phyloP scores from a whole-genome alignment of 2,113 vertebrate species.

The Cinclus mexicanus region DNA sequence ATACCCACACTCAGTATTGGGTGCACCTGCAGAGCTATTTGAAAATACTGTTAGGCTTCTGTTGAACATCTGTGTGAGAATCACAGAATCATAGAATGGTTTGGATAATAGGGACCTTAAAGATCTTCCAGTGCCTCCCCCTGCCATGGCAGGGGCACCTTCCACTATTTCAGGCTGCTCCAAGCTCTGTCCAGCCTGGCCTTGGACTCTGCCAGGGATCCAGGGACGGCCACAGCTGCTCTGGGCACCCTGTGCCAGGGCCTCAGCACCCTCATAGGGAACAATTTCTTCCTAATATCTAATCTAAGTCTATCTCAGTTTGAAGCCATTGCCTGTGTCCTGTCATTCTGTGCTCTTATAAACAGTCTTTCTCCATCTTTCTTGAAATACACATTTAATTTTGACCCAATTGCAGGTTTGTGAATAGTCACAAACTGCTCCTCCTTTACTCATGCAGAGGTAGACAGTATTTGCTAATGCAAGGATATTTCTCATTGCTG shows the following conservation, averaged over 20 bases:
- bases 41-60: not conserved
- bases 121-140: accelerated
- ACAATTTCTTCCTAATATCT: not conserved
- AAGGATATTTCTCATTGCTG: not conserved
- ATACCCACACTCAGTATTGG: not conserved
- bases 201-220: not conserved
- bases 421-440: not conserved
- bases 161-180: accelerated
- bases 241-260: not conserved
- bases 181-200: accelerated
- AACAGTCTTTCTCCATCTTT: not conserved
- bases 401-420: not conserved
- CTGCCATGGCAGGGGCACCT: not conserved
- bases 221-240: not conserved
- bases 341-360: not conserved
- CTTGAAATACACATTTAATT: not conserved
- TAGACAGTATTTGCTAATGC: not conserved
- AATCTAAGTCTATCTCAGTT: not conserved
- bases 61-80: not conserved
- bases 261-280: accelerated
- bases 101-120: not conserved
- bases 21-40: not conserved
- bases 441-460: not conserved
- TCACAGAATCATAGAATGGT: not conserved
- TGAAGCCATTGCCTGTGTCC: not conserved